phyloP scores from a whole-genome alignment of 2,888 invertebrate genomes.

The Piscicola geometra region DNA sequence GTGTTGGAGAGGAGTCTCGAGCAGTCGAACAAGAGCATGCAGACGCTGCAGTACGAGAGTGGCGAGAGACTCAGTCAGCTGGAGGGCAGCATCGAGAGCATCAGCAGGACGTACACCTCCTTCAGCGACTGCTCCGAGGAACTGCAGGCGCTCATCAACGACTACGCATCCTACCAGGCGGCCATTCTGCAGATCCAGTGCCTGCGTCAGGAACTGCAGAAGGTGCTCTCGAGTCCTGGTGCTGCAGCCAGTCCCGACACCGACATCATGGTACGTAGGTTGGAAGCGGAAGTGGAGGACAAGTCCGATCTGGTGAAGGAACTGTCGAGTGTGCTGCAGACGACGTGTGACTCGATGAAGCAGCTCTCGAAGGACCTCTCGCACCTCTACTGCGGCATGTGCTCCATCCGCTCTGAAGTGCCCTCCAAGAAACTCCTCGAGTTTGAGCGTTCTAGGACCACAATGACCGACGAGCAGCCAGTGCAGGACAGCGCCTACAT shows the following conservation, averaged over 20 bases:
- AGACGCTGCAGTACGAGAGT: constrained; percentile 50
- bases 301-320: constrained; percentile 67
- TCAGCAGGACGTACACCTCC: constrained; percentile 49
- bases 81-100: constrained; percentile 68
- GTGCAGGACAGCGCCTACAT: constrained; percentile 21
- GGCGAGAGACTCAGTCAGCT: constrained; percentile 59
- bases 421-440: constrained; percentile 77
- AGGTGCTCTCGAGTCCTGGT: background rate
- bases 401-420: constrained; percentile 89
- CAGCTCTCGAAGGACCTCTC: constrained; percentile 79
- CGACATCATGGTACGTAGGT: constrained; percentile 19
- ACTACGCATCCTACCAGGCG: constrained; percentile 27
- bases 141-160: constrained; percentile 25
- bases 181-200: constrained; percentile 28
- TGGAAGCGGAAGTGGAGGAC: constrained; percentile 34
- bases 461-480: background rate
- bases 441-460: constrained; percentile 36
- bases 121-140: constrained; percentile 20
- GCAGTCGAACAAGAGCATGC: constrained; percentile 50
- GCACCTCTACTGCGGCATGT: constrained; percentile 80
- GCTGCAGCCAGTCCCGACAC: constrained; percentile 1
- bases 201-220: constrained; percentile 18
- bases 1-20: constrained; percentile 51
- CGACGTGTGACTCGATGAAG: constrained; percentile 74
- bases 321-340: constrained; percentile 52